phyloP scores from a whole-genome alignment of 2,797 vertebrate genomes.

The Salarias fasciatus region DNA sequence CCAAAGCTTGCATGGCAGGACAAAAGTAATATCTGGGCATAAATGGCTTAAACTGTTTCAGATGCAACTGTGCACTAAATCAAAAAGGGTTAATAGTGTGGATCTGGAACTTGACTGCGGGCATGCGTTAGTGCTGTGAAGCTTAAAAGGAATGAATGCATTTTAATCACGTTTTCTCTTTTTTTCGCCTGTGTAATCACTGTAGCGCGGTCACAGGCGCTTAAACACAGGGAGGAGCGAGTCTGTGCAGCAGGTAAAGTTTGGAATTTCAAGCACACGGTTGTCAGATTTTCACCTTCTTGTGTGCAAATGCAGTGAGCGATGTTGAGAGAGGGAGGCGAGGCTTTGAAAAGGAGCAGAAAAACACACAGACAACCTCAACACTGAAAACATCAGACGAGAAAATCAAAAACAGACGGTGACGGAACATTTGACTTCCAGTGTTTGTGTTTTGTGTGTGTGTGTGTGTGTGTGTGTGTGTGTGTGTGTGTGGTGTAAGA shows the following conservation, averaged over 20 bases:
- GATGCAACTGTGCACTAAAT: no score
- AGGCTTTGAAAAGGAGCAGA: neutral
- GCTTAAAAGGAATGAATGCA: no score
- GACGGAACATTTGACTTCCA: slow-evolving; percentile 14
- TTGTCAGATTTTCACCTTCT: slow-evolving; percentile 16
- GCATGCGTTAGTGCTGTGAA: no score
- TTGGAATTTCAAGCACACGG: slow-evolving; percentile 1
- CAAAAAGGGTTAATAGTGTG: no score
- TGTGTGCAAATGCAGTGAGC: slow-evolving; percentile 9
- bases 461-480: neutral
- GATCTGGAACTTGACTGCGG: no score
- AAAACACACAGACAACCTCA: neutral
- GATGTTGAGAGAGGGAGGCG: neutral
- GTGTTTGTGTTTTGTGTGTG: slow-evolving; percentile 9
- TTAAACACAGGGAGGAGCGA: no score
- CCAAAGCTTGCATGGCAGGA: no score
- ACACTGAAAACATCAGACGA: neutral
- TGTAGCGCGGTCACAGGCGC: no score
- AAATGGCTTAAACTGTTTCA: no score
- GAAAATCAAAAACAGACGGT: slow-evolving; percentile 4
- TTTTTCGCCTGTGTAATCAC: no score
- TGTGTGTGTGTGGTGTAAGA: slow-evolving; percentile 25
- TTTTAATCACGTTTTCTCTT: no score
- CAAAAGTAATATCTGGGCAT: no score
- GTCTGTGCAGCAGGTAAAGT: neutral